Base-by-base conservation (phyloP, 30 jellyfish, hydroid and myxozoan species). In the Turritopsis dohrnii region DNA sequence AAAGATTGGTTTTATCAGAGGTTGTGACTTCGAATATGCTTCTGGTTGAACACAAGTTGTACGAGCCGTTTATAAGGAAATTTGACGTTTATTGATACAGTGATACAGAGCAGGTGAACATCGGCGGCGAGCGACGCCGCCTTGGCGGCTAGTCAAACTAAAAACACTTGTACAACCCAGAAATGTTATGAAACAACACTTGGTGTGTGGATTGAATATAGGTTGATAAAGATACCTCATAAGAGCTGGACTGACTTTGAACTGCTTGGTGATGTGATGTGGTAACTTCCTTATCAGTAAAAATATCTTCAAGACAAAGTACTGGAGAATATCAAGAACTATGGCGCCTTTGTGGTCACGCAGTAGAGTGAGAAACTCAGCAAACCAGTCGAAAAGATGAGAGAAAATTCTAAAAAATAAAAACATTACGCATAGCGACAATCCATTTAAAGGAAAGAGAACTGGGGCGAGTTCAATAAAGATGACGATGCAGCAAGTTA, bases 311-410 rank as follows among this genome's bases (percentile, higher is more conserved):
- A 28, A 27, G 4, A 80, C 81, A 26, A 65, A 53, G 28, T 25
- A 52, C 8, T 80, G 87, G 16, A 80, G 65, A 53, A 65, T 76
- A 41, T 65, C 80, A 26, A 76, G 25, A 5, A 18, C 83, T 65
- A 31, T 41, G 26, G 65, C 53, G 53, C 26, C 53, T 13, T 53
- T n/a, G 28, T 65, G 80, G 66, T 80, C 81, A 16, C 28, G 79
- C 17, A 53, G n/a, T 25, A 53, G 80, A 17, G 52, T 25, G 0
- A 80, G 21, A 53, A 80, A 65, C 22, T 80, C 80, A 80, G 80
- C 54, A 25, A 80, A 65, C 87, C 87, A 80, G 18, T 80, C 87
- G 16, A 80, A 8, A 7, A 80, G 83, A 65, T 80, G 53, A 5
- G 53, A 22, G 53, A 80, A 80, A 16, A 80, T 80, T 21, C 87